Base-by-base conservation (phyloP, 2,797 vertebrate species). In the Cyclopterus lumpus region DNA sequence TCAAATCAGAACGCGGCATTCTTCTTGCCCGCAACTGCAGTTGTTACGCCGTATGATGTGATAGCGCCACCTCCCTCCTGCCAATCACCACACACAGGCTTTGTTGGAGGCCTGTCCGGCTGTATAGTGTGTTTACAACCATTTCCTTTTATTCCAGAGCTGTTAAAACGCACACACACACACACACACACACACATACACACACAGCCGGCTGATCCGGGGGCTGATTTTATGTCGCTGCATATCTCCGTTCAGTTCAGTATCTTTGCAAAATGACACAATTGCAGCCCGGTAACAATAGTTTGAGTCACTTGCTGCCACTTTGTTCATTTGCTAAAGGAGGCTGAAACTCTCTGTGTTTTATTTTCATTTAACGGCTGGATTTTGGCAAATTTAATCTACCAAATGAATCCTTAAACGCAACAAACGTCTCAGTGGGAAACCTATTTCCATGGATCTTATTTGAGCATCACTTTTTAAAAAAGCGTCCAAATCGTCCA, bases 61-160 rank as follows among this genome's bases (percentile, higher is more conserved):
- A 78, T 58, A 34, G 22, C 53, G 6, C 30, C 24, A 28, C 38
- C 18, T 18, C 24, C 44, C 38, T 6, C 18, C 26, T 18, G 18
- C 59, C 70, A 73, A 42, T 71, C 69, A 70, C 59, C 40, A 71
- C 57, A 79, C 63, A 77, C 53, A 66, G 44, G 71, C 81, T 67
- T 89, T 84, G 80, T 89, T 87, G 79, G 85, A 83, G 86, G 81
- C 71, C 82, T 55, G 70, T 79, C 36, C 49, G n/a, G 64, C 71
- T 75, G 26, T 71, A 63, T 68, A 61, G 55, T 81, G 80, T 73
- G 74, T 88, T 84, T 88, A 80, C 74, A 79, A 87, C 82, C 61
- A 59, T 87, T 91, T 88, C 81, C 90, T 83, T 83, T 87, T 77
- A 75, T 85, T 77, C 76, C 75, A 72, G 73, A 70, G 76, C 69